Conservation (phyloP, 2,113 vertebrate species). For the Pao palembangensis region DNA sequence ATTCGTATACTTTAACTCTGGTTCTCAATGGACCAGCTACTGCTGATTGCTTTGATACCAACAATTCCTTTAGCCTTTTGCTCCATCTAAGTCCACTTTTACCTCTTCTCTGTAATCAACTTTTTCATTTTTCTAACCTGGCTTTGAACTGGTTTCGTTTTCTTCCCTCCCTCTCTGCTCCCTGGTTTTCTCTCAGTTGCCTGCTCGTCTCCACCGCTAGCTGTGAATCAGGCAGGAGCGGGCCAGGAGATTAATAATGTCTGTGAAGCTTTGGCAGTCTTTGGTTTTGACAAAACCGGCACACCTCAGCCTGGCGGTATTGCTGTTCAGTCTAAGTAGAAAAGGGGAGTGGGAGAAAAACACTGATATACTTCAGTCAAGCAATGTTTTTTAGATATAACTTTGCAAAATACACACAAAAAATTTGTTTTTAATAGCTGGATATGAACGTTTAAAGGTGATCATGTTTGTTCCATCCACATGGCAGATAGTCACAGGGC, state of each 20-base stretch:
- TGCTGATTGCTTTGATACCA: slow-evolving; percentile 23
- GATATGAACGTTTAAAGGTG: too few relatives aligned
- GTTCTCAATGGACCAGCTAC: slow-evolving; percentile 18
- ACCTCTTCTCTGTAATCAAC: slow-evolving; percentile 27
- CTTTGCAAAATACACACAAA: slow-evolving; percentile 53
- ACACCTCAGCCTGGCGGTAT: slow-evolving; percentile 47
- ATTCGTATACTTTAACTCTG: slow-evolving; percentile 23
- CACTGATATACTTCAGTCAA: too few relatives aligned
- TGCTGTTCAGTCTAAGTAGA: neutral
- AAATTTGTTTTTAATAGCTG: too few relatives aligned
- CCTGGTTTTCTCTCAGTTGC: slow-evolving; percentile 8
- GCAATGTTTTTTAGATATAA: too few relatives aligned
- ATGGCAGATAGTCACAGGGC: too few relatives aligned
- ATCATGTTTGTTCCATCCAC: too few relatives aligned
- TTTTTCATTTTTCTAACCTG: slow-evolving; percentile 40
- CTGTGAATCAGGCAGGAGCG: slow-evolving; percentile 36
- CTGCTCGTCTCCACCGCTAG: slow-evolving; percentile 41
- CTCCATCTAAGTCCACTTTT: slow-evolving; percentile 13
- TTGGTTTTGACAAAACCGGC: slow-evolving; percentile 66
- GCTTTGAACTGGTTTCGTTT: slow-evolving; percentile 38
- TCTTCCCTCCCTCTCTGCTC: slow-evolving; percentile 2
- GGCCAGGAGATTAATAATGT: slow-evolving; percentile 67
- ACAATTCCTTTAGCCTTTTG: slow-evolving; percentile 29
- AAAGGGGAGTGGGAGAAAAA: too few relatives aligned
- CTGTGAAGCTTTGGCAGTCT: slow-evolving; percentile 55